Evolutionary conservation across 2,797 vertebrate species (phyloP).

Genomic region (Masticophis lateralis): DNA sequence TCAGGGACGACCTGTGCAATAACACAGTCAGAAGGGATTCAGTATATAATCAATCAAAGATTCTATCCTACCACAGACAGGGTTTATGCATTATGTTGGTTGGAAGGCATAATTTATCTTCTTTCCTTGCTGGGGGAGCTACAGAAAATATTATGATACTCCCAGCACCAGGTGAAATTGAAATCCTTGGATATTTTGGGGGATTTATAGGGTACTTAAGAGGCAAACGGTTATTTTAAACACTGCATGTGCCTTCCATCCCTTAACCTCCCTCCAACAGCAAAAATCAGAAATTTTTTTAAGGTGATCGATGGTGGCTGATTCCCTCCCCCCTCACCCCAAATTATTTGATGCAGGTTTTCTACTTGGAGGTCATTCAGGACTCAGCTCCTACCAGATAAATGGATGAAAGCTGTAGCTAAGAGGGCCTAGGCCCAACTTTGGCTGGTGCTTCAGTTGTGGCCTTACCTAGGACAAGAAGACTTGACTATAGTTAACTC

Average conservation of each 20-base stretch:
- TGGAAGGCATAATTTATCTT: neutral
- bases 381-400: neutral
- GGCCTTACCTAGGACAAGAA: neutral
- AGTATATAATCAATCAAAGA: neutral
- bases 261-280: neutral
- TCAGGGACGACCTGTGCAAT: neutral
- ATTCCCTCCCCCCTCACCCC: rapidly evolving
- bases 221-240: neutral
- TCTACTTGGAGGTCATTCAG: neutral
- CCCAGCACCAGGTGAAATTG: neutral
- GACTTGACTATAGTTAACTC: neutral
- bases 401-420: neutral
- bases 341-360: neutral
- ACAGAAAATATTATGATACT: neutral
- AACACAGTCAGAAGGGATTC: neutral
- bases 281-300: neutral
- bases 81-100: neutral
- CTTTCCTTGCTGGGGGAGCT: neutral
- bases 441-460: neutral
- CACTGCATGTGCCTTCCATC: neutral
- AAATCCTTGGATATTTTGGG: neutral
- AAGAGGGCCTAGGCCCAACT: neutral
- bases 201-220: neutral
- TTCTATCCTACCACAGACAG: neutral
- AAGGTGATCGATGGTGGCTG: neutral